Evolutionary conservation across 64 coral and sea anemone genomes (phyloP).

Genomic region (Exaiptasia diaphana): DNA sequence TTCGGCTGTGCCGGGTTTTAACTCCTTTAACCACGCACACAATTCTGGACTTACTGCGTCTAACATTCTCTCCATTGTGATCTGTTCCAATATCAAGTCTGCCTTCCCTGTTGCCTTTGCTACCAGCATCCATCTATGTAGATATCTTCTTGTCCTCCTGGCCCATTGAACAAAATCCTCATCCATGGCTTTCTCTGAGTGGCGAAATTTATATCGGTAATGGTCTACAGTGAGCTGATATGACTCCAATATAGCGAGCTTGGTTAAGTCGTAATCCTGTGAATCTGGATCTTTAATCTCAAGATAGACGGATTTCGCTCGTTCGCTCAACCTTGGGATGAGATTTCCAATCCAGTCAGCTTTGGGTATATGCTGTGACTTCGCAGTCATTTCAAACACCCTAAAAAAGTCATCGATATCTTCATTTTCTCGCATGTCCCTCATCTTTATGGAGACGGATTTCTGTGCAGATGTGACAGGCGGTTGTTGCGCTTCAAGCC

Average conservation of each 20-base stretch:
- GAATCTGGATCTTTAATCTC: conserved; percentile 23
- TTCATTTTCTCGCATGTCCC: conserved; percentile 52
- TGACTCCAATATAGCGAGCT: conserved; percentile 7
- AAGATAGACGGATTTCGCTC: conserved; percentile 42
- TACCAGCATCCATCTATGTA: conserved; percentile 26
- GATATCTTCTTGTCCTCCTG: not conserved
- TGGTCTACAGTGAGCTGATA: conserved; percentile 29
- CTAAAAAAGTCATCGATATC: conserved; percentile 45
- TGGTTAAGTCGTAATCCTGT: conserved; percentile 35
- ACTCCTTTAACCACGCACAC: conserved; percentile 33
- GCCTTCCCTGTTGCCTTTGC: conserved; percentile 29
- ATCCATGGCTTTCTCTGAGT: not conserved
- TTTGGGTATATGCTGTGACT: conserved; percentile 13
- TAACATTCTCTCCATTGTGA: not conserved
- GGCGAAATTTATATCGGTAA: not conserved
- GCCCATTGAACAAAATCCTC: conserved; percentile 35
- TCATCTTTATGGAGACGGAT: not conserved
- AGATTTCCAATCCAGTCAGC: conserved; percentile 46
- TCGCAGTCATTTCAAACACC: conserved; percentile 43
- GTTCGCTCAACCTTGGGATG: conserved; percentile 24
- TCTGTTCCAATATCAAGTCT: conserved; percentile 12
- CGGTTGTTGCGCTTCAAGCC: conserved; percentile 16
- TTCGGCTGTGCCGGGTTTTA: conserved; percentile 28
- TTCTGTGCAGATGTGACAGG: not conserved
- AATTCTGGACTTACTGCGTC: conserved; percentile 41